Percentiles rank a stretch among this genome's conserved stretches.
Conservation (phyloP, 2,888 invertebrate species). For the Noctua pronuba region DNA sequence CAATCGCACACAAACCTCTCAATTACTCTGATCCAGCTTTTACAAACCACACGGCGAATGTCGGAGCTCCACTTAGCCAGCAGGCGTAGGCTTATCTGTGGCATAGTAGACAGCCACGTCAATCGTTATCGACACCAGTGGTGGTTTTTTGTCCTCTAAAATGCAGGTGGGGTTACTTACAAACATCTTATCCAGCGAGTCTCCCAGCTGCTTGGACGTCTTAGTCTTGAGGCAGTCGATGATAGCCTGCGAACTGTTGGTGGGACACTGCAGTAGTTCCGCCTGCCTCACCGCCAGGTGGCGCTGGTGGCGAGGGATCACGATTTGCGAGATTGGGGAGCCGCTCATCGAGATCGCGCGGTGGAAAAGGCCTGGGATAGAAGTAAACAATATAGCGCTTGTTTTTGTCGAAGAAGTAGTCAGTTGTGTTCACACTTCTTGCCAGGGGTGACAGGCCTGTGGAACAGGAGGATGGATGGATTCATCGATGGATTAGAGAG, state of each 20-base stretch:
- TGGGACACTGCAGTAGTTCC: slow-evolving; percentile 90
- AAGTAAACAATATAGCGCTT: neutral
- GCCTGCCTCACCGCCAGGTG: slow-evolving; percentile 92
- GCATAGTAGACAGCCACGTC: neutral
- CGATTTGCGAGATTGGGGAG: slow-evolving; percentile 90
- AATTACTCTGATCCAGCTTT: neutral
- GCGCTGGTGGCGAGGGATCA: slow-evolving; percentile 89
- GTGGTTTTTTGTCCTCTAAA: neutral
- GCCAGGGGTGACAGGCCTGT: neutral
- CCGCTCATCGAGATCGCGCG: slow-evolving; percentile 93
- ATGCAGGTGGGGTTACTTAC: slow-evolving; percentile 74
- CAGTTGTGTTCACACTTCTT: neutral
- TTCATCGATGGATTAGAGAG: neutral
- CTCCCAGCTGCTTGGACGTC: slow-evolving; percentile 86
- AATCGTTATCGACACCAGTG: neutral
- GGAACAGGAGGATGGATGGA: neutral
- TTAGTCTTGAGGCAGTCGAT: slow-evolving; percentile 91
- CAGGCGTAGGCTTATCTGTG: neutral
- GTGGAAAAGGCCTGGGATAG: slow-evolving; percentile 91
- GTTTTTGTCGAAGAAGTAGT: neutral
- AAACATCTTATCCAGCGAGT: slow-evolving; percentile 84
- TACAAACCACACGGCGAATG: neutral
- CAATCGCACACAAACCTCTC: neutral
- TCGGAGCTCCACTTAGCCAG: neutral
- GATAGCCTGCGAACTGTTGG: slow-evolving; percentile 88